Evolutionary conservation across 2,888 invertebrate genomes (phyloP), one percentile per base, ranked within the genome.

Genomic region (Pseudolycoriella hygida): DNA sequence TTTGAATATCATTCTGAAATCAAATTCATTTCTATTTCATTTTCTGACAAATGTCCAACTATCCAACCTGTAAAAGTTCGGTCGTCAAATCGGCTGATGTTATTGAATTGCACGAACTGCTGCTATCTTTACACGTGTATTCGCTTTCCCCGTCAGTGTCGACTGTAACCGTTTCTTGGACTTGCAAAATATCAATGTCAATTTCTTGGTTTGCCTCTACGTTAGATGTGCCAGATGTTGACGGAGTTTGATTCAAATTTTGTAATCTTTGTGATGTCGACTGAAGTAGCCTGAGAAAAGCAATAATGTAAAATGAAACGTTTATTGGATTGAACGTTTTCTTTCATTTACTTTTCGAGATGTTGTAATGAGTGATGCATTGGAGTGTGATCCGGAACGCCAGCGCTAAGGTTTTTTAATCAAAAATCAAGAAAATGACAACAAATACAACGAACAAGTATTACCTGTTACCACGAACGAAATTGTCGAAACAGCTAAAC

Each of bases 401-500:
- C 89, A 48, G 78, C 79, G 58, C 78, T 25, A 25, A 25, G 8
- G 25, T 25, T 6, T 6, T 25, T 25, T 6, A 25, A 25, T 25
- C 5, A n/a, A n/a, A 25, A 8, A 25, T 25, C 8, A 25, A 25
- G 8, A 6, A 25, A 25, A 25, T 25, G 25, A 25, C 4, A 25
- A 25, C 8, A 25, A 25, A 25, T 25, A 25, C 25, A 25, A 8
- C 25, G 25, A 25, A 4, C 25, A 25, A n/a, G n/a, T n/a, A n/a
- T n/a, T n/a, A 25, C 25, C 25, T 77, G 65, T 78, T 79, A 54
- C 80, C 77, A 19, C 77, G 74, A 45, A 90, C 86, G 67, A 92
- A 92, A 68, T 92, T 90, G 62, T 84, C 81, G 60, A 78, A 92
- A 58, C 87, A 85, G 58, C 83, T 85, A 64, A 86, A 87, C 46